Percentiles rank a stretch among this genome's conserved stretches.
Conservation (phyloP, 2,113 vertebrate species). For the Dryoscopus gambensis region DNA sequence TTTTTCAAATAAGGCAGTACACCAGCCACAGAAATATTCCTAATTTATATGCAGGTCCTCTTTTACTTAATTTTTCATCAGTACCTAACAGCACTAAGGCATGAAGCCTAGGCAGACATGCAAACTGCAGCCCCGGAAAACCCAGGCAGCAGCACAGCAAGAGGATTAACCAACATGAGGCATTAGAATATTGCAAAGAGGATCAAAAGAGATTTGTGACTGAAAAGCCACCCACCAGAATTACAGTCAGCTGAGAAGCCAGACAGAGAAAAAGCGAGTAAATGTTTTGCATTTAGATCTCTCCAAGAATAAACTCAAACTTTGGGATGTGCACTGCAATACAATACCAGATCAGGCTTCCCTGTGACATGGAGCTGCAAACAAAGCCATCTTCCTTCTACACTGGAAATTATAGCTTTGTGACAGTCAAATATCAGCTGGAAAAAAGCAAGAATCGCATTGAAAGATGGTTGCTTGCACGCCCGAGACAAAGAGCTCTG, state of each 20-base stretch:
- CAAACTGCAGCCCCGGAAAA: not conserved
- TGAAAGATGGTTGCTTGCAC: not conserved
- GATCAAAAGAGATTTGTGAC: constrained; percentile 54
- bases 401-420: not conserved
- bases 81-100: not conserved
- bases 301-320: not conserved
- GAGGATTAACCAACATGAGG: constrained; percentile 39
- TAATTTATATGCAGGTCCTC: not conserved
- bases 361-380: not conserved
- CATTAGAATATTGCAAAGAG: constrained; percentile 63
- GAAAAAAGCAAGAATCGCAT: not conserved
- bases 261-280: not conserved
- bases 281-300: not conserved
- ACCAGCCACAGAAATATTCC: not conserved
- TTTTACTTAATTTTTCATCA: not conserved
- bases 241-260: not conserved
- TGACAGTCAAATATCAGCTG: not conserved
- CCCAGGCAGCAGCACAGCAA: not conserved
- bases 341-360: not conserved
- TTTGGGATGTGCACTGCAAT: not conserved
- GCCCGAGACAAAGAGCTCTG: not conserved
- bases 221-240: constrained; percentile 42
- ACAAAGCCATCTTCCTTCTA: not conserved
- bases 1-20: not conserved
- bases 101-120: not conserved